These are phyloP conservation scores for Callithrix jacchus DNA, from an alignment of 2,113 vertebrate genomes.

Conservation along the genomic window DNA sequence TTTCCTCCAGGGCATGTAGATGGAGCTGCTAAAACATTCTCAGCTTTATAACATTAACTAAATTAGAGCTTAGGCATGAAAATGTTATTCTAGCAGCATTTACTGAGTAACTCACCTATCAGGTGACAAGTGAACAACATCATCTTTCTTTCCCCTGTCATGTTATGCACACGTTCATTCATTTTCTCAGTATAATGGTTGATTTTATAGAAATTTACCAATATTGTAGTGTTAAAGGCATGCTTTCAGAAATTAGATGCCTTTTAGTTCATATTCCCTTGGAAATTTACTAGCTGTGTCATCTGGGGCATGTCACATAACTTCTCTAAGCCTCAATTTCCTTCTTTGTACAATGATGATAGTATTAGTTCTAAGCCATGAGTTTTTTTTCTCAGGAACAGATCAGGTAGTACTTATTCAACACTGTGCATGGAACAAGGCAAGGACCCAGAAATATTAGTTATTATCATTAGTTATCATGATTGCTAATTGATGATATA, in stretches of 20 bases:
- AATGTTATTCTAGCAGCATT: background rate
- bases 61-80: background rate
- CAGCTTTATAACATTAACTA: slow-evolving; percentile 5
- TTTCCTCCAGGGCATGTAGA: background rate
- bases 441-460: background rate
- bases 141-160: background rate
- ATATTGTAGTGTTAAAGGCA: background rate
- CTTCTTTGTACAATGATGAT: background rate
- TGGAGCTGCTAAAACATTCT: background rate
- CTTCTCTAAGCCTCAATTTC: background rate
- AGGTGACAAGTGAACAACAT: background rate
- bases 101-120: background rate
- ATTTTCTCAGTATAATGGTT: background rate
- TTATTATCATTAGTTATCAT: background rate
- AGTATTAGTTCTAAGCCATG: background rate
- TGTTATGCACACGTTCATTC: background rate
- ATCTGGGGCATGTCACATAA: background rate
- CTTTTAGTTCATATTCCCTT: background rate
- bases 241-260: background rate
- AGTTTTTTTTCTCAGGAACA: background rate
- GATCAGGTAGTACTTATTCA: background rate
- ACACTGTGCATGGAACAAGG: background rate
- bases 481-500: background rate
- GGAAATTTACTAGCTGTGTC: background rate
- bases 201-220: background rate